phyloP scores from a whole-genome alignment of 2,113 vertebrate genomes.

The Anoura caudifer region DNA sequence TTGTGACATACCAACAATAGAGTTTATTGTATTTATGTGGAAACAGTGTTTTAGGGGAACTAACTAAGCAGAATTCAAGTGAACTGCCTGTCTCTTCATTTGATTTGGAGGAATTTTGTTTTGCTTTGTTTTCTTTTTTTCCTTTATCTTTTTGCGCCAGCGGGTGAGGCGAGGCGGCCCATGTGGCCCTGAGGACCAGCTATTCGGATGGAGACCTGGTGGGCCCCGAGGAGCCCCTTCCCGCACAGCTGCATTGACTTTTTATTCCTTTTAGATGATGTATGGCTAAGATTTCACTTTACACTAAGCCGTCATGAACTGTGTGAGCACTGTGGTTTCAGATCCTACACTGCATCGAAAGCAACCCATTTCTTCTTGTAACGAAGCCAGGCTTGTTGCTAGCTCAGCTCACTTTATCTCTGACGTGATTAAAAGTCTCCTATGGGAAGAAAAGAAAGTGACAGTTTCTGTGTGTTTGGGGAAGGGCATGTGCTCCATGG shows the following conservation, averaged over 20 bases:
- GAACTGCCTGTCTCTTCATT: conserved; percentile 75
- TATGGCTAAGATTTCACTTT: conserved; percentile 71
- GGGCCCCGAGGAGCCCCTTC: conserved; percentile 68
- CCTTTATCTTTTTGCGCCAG: conserved; percentile 14
- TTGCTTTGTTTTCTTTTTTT: conserved; percentile 20
- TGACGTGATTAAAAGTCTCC: conserved; percentile 90
- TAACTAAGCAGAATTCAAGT: conserved; percentile 76
- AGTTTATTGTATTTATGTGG: conserved; percentile 92
- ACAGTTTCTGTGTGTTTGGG: conserved; percentile 71
- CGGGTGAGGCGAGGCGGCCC: conserved; percentile 45
- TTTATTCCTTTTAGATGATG: conserved; percentile 64
- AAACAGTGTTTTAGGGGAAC: conserved; percentile 86
- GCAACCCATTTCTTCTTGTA: conserved; percentile 76
- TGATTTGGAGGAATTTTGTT: conserved; percentile 59
- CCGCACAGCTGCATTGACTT: conserved; percentile 69
- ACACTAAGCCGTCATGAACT: conserved; percentile 66
- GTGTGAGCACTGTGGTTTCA: conserved; percentile 76
- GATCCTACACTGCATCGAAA: conserved; percentile 61
- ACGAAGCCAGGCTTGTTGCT: conserved; percentile 76
- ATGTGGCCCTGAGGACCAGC: neutral
- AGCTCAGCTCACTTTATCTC: conserved; percentile 86
- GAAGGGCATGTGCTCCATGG: conserved; percentile 70
- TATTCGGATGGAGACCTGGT: neutral
- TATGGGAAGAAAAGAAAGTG: conserved; percentile 84
- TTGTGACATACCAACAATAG: conserved; percentile 87